Evolutionary conservation across 1,140 invertebrate species (phyloP).

Genomic region (Euwallacea similis): DNA sequence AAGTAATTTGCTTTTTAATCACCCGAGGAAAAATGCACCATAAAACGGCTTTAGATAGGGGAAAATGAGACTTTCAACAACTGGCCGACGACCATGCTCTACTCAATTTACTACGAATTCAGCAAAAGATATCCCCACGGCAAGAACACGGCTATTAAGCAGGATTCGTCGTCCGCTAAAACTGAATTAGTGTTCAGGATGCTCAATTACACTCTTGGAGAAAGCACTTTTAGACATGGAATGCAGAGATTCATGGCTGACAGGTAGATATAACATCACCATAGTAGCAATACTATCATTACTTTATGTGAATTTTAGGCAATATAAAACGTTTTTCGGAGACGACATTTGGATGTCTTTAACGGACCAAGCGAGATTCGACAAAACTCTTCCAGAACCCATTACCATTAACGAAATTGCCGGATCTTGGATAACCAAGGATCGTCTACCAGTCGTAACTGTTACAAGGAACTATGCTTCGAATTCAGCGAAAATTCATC

Average conservation of each 20-base stretch:
- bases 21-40: neutral
- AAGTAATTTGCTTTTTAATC: slow-evolving; percentile 55
- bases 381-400: slow-evolving; percentile 60
- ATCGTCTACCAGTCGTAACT: slow-evolving; percentile 77
- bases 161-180: slow-evolving; percentile 69
- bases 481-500: slow-evolving; percentile 64
- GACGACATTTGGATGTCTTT: slow-evolving; percentile 81
- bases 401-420: slow-evolving; percentile 69
- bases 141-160: slow-evolving; percentile 70
- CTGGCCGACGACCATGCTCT: slow-evolving; percentile 74
- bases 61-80: slow-evolving; percentile 71
- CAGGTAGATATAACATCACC: slow-evolving; percentile 50
- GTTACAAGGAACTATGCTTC: slow-evolving; percentile 69
- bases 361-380: slow-evolving; percentile 65
- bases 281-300: neutral
- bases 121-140: slow-evolving; percentile 72
- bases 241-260: slow-evolving; percentile 70
- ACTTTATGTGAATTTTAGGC: slow-evolving; percentile 53
- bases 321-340: slow-evolving; percentile 74
- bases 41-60: slow-evolving; percentile 58
- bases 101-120: slow-evolving; percentile 75
- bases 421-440: slow-evolving; percentile 79
- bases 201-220: slow-evolving; percentile 85
- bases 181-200: slow-evolving; percentile 91
- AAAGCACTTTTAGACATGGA: slow-evolving; percentile 74